Conservation (phyloP, 2,113 vertebrate genomes). For the Paracyprichromis sp. region DNA sequence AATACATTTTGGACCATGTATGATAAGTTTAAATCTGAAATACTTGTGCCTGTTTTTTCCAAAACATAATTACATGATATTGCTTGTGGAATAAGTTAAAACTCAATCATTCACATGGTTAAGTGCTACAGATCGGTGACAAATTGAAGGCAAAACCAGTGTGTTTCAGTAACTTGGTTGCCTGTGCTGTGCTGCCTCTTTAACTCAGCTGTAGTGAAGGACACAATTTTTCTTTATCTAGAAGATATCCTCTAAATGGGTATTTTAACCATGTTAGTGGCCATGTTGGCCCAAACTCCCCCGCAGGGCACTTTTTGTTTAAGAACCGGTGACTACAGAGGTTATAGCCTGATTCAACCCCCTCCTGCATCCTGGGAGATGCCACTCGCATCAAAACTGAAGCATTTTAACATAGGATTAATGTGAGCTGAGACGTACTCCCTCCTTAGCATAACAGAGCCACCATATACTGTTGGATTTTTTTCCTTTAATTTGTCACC, state of each 20-base stretch:
- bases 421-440: not conserved
- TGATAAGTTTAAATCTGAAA: slow-evolving; percentile 83
- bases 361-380: not conserved
- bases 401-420: not conserved
- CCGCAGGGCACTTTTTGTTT: not conserved
- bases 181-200: not conserved
- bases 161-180: not conserved
- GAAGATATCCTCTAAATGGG: not conserved
- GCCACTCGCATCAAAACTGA: not conserved
- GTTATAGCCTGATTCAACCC: not conserved
- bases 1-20: slow-evolving; percentile 80
- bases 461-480: not conserved
- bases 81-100: slow-evolving; percentile 16
- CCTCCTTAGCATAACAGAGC: not conserved
- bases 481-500: not conserved
- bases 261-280: not conserved
- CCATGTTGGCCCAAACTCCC: not conserved
- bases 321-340: not conserved
- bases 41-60: slow-evolving; percentile 89
- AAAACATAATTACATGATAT: slow-evolving; percentile 23
- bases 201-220: not conserved
- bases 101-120: slow-evolving; percentile 11
- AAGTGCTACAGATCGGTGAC: slow-evolving; percentile 19
- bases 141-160: not conserved
- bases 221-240: not conserved